Evolutionary conservation across 2,888 invertebrate species (phyloP).

Genomic region (Prosopocoilus inquinatus): DNA sequence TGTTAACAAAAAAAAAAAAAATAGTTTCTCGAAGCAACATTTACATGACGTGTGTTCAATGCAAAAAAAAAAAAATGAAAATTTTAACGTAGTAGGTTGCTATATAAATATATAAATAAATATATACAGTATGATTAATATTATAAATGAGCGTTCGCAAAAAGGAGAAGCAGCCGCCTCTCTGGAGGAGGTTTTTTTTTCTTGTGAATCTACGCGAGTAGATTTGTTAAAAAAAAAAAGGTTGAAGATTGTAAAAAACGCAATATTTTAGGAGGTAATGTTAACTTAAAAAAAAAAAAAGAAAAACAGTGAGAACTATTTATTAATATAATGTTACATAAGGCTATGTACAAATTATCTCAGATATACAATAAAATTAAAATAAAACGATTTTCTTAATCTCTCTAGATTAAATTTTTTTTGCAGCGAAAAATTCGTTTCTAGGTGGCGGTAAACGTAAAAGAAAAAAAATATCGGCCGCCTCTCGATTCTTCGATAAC

Average conservation of each 20-base stretch:
- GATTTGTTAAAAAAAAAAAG: neutral
- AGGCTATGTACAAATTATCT: slow-evolving; percentile 44
- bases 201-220: too few relatives aligned
- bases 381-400: slow-evolving; percentile 7
- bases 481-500: too few relatives aligned
- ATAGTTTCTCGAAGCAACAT: slow-evolving; percentile 3
- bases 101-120: slow-evolving; percentile 1
- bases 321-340: slow-evolving; percentile 33
- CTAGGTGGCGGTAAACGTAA: too few relatives aligned
- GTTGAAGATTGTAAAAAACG: slow-evolving; percentile 12
- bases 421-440: too few relatives aligned
- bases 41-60: slow-evolving; percentile 2
- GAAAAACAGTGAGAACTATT: slow-evolving; percentile 42
- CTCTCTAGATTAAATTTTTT: too few relatives aligned
- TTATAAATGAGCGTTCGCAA: neutral
- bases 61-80: neutral
- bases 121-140: slow-evolving; percentile 3
- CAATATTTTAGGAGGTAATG: slow-evolving; percentile 25
- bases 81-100: slow-evolving; percentile 1
- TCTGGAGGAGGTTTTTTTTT: too few relatives aligned
- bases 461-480: too few relatives aligned
- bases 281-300: slow-evolving; percentile 24
- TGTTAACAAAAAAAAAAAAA: neutral
- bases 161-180: neutral
- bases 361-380: slow-evolving; percentile 39